Conservation (phyloP, 2,113 vertebrate species). For the Ctenomys sociabilis region DNA sequence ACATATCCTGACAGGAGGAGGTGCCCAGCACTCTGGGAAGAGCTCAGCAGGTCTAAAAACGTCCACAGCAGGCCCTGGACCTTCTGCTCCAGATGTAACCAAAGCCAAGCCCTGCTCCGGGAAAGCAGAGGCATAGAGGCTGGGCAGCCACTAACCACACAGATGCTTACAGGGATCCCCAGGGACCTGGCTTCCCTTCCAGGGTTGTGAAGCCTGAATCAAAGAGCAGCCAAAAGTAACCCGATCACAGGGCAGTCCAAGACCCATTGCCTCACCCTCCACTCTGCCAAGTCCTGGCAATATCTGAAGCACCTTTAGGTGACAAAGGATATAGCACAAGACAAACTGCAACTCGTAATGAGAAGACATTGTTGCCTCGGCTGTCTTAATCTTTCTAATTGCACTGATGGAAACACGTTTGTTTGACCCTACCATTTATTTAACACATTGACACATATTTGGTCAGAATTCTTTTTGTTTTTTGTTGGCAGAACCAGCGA, state of each 20-base stretch:
- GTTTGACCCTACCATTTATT: background rate
- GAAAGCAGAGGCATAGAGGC: background rate
- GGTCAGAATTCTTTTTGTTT: no score
- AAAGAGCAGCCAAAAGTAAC: background rate
- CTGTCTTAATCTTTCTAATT: background rate
- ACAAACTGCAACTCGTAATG: background rate
- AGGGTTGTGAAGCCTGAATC: background rate
- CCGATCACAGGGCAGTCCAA: rapidly evolving
- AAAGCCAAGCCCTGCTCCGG: background rate
- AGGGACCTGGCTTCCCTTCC: background rate
- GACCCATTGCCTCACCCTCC: rapidly evolving
- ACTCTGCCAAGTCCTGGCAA: background rate
- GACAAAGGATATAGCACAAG: background rate
- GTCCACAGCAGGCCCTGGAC: rapidly evolving
- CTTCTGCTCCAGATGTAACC: background rate
- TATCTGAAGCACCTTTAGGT: background rate
- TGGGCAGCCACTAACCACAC: no score
- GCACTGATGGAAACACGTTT: background rate
- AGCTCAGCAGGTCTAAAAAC: background rate
- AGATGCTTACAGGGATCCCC: rapidly evolving
- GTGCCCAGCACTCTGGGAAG: background rate
- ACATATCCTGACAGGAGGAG: rapidly evolving
- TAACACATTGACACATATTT: background rate
- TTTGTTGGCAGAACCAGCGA: no score
- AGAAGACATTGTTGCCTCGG: background rate